These are phyloP conservation scores for Alectoris magna DNA, from an alignment of 2,797 vertebrate genomes.

Conservation along the genomic window DNA sequence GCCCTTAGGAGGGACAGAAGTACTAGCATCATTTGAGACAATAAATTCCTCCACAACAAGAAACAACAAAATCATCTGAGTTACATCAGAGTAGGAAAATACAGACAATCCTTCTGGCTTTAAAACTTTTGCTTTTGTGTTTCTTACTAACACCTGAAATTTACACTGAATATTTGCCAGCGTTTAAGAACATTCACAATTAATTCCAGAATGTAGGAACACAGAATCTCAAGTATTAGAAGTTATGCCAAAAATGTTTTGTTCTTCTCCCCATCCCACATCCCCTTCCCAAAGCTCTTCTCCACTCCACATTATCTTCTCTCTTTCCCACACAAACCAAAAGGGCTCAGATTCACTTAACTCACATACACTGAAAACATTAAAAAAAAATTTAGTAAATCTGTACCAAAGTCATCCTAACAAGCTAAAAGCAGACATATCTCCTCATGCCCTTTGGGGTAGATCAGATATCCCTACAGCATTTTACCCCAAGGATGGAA, in stretches of 20 bases:
- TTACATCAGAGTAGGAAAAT: background rate
- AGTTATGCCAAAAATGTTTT: background rate
- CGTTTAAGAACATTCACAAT: background rate
- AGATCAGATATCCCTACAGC: background rate
- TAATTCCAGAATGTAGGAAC: background rate
- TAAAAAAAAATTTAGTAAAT: background rate
- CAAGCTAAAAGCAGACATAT: background rate
- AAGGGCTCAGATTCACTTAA: background rate
- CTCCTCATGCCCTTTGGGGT: background rate
- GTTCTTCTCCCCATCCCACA: background rate
- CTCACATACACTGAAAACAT: background rate
- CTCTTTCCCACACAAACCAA: background rate
- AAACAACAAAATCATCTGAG: background rate
- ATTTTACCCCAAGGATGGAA: background rate
- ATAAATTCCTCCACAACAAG: background rate
- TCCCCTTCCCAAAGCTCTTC: background rate
- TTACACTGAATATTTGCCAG: background rate
- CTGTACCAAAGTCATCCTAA: background rate
- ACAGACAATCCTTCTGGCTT: rapidly evolving
- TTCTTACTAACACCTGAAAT: background rate
- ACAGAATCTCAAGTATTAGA: background rate
- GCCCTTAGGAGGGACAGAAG: background rate
- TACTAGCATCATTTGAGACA: background rate
- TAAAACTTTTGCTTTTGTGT: background rate
- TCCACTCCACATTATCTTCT: background rate